Base-by-base conservation (phyloP, 2,113 vertebrate species). In the Notiomystis cincta region DNA sequence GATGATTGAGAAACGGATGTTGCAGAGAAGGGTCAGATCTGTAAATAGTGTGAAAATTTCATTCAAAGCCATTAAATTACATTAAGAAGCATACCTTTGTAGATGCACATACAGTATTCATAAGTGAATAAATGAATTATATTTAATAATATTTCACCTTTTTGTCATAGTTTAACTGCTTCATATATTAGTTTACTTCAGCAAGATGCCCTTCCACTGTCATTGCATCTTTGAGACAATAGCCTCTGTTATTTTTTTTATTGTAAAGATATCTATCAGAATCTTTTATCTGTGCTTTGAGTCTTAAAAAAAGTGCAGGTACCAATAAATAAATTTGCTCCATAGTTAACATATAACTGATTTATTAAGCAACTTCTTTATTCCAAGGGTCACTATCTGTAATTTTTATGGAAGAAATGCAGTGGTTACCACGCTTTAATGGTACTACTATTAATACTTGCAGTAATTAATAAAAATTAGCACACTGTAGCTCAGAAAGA, bases 101-200 rank as follows among this genome's bases (percentile, higher is more conserved):
- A 92, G 93, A 94, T 67, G 77, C 87, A 84, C 95, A 94, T 96
- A 93, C 96, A 96, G 94, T 96, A 96, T 96, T 96, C 96, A 96
- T 96, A 96, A 97, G 95, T 95, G 96, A 95, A 95, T 96, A 97
- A 95, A 96, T 96, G 89, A 94, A 96, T 95, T 96, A 82, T 81
- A 80, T 95, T 96, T 96, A 91, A 96, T 95, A 92, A 90, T 90
- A 91, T 82, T 95, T 95, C 94, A 94, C 92, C 95, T 86, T 91
- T 96, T 96, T 90, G 93, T 93, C 94, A 88, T 82, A 91, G 58
- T 91, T 95, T 93, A 96, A 90, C 85, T 93, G 66, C 75, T 95
- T 91, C 76, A 50, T 87, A 5, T 65, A 54, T 89, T 89, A 64
- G 87, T 84, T 94, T 93, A 80, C 62, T 85, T 80, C 82, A 73